phyloP scores from a whole-genome alignment of 2,797 vertebrate genomes.

The Eospalax fontanierii region DNA sequence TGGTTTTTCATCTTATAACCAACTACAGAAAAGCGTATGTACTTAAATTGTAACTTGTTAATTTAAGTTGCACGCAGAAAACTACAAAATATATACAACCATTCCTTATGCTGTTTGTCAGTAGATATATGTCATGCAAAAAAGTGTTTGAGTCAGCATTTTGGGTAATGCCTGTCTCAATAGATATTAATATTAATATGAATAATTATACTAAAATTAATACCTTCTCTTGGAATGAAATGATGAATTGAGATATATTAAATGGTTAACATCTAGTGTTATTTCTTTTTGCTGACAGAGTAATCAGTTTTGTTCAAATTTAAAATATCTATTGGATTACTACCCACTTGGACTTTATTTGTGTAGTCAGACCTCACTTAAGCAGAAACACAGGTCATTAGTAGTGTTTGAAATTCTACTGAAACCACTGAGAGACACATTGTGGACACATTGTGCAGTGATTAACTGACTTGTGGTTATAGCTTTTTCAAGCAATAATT shows the following conservation, averaged over 20 bases:
- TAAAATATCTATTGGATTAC: not conserved
- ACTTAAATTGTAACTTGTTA: conserved; percentile 57
- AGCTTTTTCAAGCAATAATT: conserved; percentile 5
- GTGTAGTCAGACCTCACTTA: not conserved
- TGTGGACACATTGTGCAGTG: not conserved
- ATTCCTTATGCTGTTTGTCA: not conserved
- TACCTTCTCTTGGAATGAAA: not conserved
- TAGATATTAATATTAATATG: not conserved
- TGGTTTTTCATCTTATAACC: conserved; percentile 42
- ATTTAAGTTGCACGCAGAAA: conserved; percentile 53
- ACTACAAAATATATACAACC: not conserved
- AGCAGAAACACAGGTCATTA: not conserved
- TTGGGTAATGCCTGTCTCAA: conserved; percentile 10
- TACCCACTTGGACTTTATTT: not conserved
- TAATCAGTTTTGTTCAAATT: conserved; percentile 34
- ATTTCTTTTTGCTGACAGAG: not conserved
- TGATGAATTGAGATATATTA: conserved; percentile 9
- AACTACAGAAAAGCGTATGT: not conserved
- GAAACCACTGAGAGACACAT: not conserved
- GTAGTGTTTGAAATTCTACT: not conserved
- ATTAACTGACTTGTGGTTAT: not conserved
- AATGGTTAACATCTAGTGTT: conserved; percentile 2
- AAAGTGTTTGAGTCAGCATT: conserved; percentile 14
- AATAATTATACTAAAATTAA: too few relatives aligned
- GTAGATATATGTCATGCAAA: not conserved